These are phyloP conservation scores for Gymnothorax javanicus DNA, from an alignment of 2,797 vertebrate genomes.

Conservation along the genomic window DNA sequence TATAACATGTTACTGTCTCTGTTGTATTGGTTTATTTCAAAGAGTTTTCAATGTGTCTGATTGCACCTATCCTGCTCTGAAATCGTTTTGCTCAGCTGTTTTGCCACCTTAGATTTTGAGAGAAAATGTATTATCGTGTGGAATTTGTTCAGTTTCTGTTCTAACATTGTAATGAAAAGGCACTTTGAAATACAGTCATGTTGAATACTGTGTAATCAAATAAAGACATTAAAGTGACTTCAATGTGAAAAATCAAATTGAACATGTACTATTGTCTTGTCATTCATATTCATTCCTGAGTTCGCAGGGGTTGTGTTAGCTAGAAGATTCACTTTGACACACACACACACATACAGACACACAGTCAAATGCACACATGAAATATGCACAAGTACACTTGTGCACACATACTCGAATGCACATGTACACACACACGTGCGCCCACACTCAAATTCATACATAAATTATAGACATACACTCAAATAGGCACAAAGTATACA, in stretches of 20 bases:
- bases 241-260: conserved; percentile 47
- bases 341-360: background rate
- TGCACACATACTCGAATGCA: background rate
- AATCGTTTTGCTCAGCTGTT: conserved; percentile 57
- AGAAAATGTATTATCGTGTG: conserved; percentile 52
- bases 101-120: conserved; percentile 56
- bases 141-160: conserved; percentile 44
- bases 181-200: background rate
- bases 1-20: conserved; percentile 55
- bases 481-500: conserved; percentile 53
- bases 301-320: too few species aligned
- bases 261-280: conserved; percentile 39
- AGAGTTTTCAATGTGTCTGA: conserved; percentile 45
- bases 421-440: too few species aligned
- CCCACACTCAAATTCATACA: conserved; percentile 60
- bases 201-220: conserved; percentile 41
- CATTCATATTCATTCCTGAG: background rate
- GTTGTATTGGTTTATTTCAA: conserved; percentile 56
- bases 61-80: conserved; percentile 16
- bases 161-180: conserved; percentile 16
- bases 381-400: too few species aligned
- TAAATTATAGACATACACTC: conserved; percentile 68
- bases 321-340: too few species aligned
- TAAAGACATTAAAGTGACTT: conserved; percentile 49
- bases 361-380: background rate